Percentiles rank a stretch among this genome's conserved stretches.
These are phyloP conservation scores for Eupsittula cactorum DNA, from an alignment of 2,113 vertebrate species.

Conservation along the genomic window DNA sequence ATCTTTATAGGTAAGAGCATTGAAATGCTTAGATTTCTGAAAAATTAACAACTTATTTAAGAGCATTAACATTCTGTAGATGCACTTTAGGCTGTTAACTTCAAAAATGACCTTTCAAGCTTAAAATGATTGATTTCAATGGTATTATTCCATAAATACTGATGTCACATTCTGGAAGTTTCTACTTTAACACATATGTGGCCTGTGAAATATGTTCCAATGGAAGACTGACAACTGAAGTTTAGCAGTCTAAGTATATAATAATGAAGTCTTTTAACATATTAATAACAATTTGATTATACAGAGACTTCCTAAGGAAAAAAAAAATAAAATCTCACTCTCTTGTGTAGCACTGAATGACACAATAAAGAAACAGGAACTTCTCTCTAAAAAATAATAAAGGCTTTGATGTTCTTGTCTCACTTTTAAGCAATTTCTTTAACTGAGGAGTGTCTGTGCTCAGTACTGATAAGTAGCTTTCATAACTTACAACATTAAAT, in stretches of 20 bases:
- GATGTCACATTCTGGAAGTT: not conserved
- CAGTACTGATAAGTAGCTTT: not conserved
- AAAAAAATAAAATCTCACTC: not conserved
- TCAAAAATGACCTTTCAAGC: slow-evolving; percentile 25
- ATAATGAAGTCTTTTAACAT: not conserved
- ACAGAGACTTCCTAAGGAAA: not conserved
- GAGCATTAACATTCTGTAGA: not conserved
- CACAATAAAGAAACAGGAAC: not conserved
- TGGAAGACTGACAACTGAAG: not conserved
- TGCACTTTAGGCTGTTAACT: not conserved
- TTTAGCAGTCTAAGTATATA: not conserved
- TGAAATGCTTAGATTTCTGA: not conserved
- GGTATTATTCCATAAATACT: not conserved
- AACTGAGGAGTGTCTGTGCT: not conserved
- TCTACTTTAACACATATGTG: not conserved
- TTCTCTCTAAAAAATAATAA: not conserved
- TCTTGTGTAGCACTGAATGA: not conserved
- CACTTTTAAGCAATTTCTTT: not conserved
- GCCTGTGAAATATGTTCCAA: not conserved
- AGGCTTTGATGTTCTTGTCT: not conserved
- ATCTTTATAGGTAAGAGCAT: not conserved
- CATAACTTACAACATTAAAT: not conserved
- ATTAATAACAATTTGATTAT: not conserved
- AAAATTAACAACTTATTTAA: not conserved
- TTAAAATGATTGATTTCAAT: not conserved